Evolutionary conservation across 1,140 invertebrate species (phyloP).

Genomic region (Pentalonia nigronervosa): DNA sequence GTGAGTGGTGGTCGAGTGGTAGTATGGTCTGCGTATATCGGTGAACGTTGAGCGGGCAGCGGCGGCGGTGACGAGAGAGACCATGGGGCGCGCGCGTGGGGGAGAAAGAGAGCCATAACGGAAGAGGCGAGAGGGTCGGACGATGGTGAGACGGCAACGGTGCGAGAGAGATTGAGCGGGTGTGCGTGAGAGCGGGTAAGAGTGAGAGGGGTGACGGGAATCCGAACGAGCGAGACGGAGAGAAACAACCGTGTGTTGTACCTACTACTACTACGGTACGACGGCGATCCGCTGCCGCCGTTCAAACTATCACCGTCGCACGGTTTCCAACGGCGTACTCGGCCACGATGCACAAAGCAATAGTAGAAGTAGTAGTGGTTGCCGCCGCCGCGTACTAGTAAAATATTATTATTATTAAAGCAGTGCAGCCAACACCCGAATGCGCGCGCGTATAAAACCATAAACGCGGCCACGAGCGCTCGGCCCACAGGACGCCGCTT

Average conservation of each 20-base stretch:
- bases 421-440: slow-evolving; percentile 48
- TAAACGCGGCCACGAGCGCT: slow-evolving; percentile 41
- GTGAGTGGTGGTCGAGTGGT: background rate
- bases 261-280: slow-evolving; percentile 8
- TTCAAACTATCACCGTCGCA: slow-evolving; percentile 42
- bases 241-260: background rate
- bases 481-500: slow-evolving; percentile 19
- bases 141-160: background rate
- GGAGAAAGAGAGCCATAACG: slow-evolving; percentile 19
- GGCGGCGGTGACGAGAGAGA: background rate
- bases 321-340: slow-evolving; percentile 56
- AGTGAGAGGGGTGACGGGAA: background rate
- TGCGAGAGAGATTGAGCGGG: background rate
- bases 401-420: slow-evolving; percentile 58
- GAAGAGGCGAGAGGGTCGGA: background rate
- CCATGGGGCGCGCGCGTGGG: background rate
- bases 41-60: background rate
- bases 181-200: background rate
- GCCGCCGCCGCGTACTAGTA: slow-evolving; percentile 53
- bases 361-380: slow-evolving; percentile 19
- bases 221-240: background rate
- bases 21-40: background rate
- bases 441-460: slow-evolving; percentile 3
- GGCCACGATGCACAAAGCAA: slow-evolving; percentile 51
- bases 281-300: background rate